A percentile compares a stretch with the other conserved stretches of the same genome.
Evolutionary conservation across 2,113 vertebrate genomes (phyloP).

Genomic region (Xenopus laevis): DNA sequence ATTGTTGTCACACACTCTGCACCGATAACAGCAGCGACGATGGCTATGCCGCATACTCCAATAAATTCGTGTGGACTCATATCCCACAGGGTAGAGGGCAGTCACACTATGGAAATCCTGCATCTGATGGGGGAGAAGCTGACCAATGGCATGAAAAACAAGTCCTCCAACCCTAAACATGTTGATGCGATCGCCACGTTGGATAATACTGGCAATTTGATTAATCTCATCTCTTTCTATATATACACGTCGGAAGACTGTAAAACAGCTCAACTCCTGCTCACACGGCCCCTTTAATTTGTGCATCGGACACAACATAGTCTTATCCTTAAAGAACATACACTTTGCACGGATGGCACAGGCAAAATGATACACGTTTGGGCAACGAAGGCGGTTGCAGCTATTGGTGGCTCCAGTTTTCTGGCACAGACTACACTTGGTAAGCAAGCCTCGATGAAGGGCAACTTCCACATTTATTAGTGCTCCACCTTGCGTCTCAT

Average conservation of each 20-base stretch:
- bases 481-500: slow-evolving; percentile 93
- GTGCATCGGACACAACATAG: slow-evolving; percentile 95
- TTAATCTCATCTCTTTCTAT: slow-evolving; percentile 95
- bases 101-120: slow-evolving; percentile 91
- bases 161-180: slow-evolving; percentile 93
- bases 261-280: slow-evolving; percentile 87
- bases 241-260: slow-evolving; percentile 92
- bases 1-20: slow-evolving; percentile 87
- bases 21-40: slow-evolving; percentile 93
- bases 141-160: slow-evolving; percentile 94
- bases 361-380: slow-evolving; percentile 94
- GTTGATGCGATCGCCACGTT: slow-evolving; percentile 90
- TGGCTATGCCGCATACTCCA: slow-evolving; percentile 96
- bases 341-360: slow-evolving; percentile 94
- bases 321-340: slow-evolving; percentile 99
- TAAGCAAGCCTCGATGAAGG: slow-evolving; percentile 87
- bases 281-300: slow-evolving; percentile 94
- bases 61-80: slow-evolving; percentile 94
- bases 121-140: slow-evolving; percentile 94
- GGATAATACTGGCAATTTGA: slow-evolving; percentile 96
- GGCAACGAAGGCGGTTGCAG: slow-evolving; percentile 94
- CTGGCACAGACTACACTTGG: slow-evolving; percentile 91
- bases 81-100: slow-evolving; percentile 91
- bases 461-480: slow-evolving; percentile 96
- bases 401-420: slow-evolving; percentile 93